These are phyloP conservation scores for Dicentrarchus labrax DNA, from an alignment of 2,113 vertebrate genomes.

Conservation along the genomic window DNA sequence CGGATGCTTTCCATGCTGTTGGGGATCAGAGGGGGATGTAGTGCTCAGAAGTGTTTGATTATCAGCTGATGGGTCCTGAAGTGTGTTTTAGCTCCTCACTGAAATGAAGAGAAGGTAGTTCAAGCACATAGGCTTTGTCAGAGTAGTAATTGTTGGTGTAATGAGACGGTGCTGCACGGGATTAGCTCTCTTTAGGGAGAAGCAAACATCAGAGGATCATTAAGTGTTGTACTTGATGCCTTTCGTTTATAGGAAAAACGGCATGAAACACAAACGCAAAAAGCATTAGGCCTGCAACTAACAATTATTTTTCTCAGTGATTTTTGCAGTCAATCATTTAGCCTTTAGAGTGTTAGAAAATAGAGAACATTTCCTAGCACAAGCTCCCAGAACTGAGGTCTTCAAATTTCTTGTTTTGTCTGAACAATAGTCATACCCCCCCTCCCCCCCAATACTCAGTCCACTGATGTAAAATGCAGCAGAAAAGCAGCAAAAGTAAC, in stretches of 20 bases:
- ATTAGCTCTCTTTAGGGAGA: slow-evolving; percentile 61
- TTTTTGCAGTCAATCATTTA: background rate
- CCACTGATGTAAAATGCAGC: background rate
- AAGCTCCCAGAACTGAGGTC: background rate
- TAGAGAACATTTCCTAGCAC: background rate
- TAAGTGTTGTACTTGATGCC: slow-evolving; percentile 11
- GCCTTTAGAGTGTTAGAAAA: background rate
- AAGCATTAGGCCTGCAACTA: background rate
- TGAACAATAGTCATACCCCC: background rate
- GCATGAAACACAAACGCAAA: background rate
- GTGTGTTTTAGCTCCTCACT: slow-evolving; percentile 21
- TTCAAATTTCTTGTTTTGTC: background rate
- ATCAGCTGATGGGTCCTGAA: slow-evolving; percentile 36
- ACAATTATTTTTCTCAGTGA: background rate
- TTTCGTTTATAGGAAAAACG: slow-evolving; percentile 4
- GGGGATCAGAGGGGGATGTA: slow-evolving; percentile 37
- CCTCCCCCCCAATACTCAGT: no score
- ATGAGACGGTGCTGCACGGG: slow-evolving; percentile 56
- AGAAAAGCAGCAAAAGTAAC: background rate
- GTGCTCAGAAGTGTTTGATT: slow-evolving; percentile 46
- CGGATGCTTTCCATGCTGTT: slow-evolving; percentile 32
- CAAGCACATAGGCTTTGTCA: slow-evolving; percentile 46
- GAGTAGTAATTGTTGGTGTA: slow-evolving; percentile 62
- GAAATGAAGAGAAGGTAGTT: slow-evolving; percentile 26
- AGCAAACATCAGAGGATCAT: slow-evolving; percentile 58